Conservation (phyloP, 2,113 vertebrate species). For the Thamnophis sirtalis region DNA sequence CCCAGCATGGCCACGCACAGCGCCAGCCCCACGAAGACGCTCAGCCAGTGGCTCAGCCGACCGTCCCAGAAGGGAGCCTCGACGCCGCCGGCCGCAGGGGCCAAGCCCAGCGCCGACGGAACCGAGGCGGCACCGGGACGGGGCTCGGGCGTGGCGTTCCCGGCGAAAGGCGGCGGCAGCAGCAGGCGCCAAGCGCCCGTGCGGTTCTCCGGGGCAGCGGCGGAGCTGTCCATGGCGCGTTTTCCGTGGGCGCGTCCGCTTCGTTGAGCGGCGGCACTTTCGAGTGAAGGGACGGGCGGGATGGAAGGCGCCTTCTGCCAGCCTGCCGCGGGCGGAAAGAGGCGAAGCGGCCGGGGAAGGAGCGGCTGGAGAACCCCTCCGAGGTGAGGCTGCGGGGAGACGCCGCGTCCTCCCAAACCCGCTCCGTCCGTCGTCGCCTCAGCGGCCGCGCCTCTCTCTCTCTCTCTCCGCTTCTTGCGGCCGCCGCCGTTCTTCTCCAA, state of each 20-base stretch:
- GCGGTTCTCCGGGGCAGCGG: background rate
- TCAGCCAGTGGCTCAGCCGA: conserved; percentile 84
- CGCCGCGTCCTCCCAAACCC: background rate
- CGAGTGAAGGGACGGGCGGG: background rate
- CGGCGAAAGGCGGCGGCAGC: accelerated
- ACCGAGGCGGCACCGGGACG: background rate
- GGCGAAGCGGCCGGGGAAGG: background rate
- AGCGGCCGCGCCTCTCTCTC: background rate
- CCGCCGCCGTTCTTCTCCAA: too few relatives aligned
- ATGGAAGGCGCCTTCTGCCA: background rate
- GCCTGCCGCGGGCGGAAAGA: background rate
- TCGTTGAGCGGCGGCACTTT: background rate
- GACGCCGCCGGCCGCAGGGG: background rate
- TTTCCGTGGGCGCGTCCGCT: too few relatives aligned
- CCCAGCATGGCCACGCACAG: conserved; percentile 94
- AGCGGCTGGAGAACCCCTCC: background rate
- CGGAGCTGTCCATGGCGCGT: background rate
- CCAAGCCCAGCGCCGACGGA: background rate
- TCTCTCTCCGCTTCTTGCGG: background rate
- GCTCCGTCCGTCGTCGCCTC: background rate
- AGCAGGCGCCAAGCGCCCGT: background rate
- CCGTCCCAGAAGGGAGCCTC: conserved; percentile 67
- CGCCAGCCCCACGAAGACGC: conserved; percentile 86
- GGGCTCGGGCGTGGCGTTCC: background rate
- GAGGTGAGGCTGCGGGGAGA: background rate